A percentile compares a stretch with the other conserved stretches of the same genome.
Conservation (phyloP, 1,140 invertebrate genomes). For the Orius insidiosus region DNA sequence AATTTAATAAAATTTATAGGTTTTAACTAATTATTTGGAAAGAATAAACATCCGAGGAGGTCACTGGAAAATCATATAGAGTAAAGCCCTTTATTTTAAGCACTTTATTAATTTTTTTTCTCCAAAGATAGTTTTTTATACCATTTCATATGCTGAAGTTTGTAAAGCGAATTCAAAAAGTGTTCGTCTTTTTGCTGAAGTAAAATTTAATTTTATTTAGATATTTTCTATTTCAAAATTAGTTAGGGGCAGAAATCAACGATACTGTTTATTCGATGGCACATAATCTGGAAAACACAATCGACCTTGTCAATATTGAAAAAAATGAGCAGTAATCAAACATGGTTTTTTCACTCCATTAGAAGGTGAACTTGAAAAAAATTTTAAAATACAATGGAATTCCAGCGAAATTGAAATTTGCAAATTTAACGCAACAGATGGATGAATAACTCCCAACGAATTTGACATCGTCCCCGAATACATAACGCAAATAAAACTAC, state of each 20-base stretch:
- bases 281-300: conserved; percentile 36
- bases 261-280: conserved; percentile 44
- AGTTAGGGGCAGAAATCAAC: conserved; percentile 23
- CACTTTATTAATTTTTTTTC: conserved; percentile 26
- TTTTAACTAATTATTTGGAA: conserved; percentile 15
- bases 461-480: conserved; percentile 41
- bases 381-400: too few species aligned
- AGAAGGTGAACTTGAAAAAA: conserved; percentile 28
- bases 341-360: conserved; percentile 44
- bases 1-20: too few species aligned
- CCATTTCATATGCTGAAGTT: conserved; percentile 10
- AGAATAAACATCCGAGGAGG: conserved; percentile 38
- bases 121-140: conserved; percentile 15
- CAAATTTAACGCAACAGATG: not conserved
- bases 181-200: not conserved
- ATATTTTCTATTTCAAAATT: not conserved
- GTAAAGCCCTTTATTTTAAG: conserved; percentile 45
- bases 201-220: too few species aligned
- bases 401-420: conserved; percentile 7
- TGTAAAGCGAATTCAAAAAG: not conserved
- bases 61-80: conserved; percentile 36
- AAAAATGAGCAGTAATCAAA: conserved; percentile 42
- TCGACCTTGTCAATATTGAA: conserved; percentile 50
- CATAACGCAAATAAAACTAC: conserved; percentile 38
- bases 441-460: conserved; percentile 26